Evolutionary conservation across 2,888 invertebrate genomes (phyloP).

Genomic region (Diarsia rubi): DNA sequence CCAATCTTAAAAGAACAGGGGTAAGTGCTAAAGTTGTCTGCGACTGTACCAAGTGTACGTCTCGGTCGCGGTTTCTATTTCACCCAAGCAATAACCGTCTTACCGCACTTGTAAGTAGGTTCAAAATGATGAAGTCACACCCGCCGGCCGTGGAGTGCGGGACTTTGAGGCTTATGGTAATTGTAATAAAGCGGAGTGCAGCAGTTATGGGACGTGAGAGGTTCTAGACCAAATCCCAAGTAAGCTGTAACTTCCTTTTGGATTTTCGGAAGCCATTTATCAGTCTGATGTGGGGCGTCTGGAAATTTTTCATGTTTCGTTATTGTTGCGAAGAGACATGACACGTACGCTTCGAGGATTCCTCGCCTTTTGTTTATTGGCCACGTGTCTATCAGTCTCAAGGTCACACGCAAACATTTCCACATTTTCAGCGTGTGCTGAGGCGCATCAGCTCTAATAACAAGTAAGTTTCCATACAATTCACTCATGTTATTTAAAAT

Average conservation of each 20-base stretch:
- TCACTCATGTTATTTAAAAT: conserved; percentile 54
- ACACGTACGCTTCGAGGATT: conserved; percentile 84
- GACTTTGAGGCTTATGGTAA: conserved; percentile 91
- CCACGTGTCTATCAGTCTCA: conserved; percentile 76
- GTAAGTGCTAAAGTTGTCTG: conserved; percentile 86
- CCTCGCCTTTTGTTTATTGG: conserved; percentile 82
- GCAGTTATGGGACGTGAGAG: conserved; percentile 91
- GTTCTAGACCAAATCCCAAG: conserved; percentile 91
- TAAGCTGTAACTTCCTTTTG: conserved; percentile 92
- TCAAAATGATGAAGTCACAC: conserved; percentile 89
- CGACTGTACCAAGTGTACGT: conserved; percentile 78
- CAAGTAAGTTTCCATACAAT: conserved; percentile 56
- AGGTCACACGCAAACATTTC: conserved; percentile 67
- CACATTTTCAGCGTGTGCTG: conserved; percentile 48
- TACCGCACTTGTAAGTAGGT: conserved; percentile 88
- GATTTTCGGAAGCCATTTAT: conserved; percentile 92
- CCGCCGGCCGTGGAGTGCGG: conserved; percentile 87
- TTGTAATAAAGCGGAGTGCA: conserved; percentile 91
- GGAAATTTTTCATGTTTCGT: conserved; percentile 91
- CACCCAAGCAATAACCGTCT: conserved; percentile 90
- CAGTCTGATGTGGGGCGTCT: conserved; percentile 91
- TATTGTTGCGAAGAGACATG: conserved; percentile 87
- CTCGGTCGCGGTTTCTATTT: conserved; percentile 88
- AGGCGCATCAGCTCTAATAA: conserved; percentile 52
- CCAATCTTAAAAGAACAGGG: conserved; percentile 82